Evolutionary conservation across 2,113 vertebrate species (phyloP).

Genomic region (Dasyprocta punctata): DNA sequence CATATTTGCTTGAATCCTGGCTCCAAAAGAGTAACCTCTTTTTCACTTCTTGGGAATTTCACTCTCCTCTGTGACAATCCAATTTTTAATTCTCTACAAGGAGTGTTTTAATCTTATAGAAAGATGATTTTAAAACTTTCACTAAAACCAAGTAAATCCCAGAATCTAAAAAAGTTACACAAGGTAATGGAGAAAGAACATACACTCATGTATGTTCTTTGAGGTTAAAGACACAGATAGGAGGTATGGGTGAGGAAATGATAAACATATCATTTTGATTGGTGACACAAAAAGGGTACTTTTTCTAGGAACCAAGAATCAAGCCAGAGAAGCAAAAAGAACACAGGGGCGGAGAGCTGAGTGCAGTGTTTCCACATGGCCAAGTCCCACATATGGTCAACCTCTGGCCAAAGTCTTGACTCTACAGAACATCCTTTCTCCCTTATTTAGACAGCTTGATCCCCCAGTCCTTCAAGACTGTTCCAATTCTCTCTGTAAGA

Average conservation of each 20-base stretch:
- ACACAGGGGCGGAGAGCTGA: background rate
- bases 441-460: background rate
- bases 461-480: background rate
- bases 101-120: conserved; percentile 7
- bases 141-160: conserved; percentile 28
- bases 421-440: background rate
- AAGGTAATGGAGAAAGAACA: conserved; percentile 1
- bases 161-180: background rate
- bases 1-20: background rate
- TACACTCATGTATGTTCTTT: background rate
- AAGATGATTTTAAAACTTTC: conserved; percentile 30
- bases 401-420: background rate
- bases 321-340: conserved; percentile 9
- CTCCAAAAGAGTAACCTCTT: background rate
- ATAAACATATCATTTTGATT: background rate
- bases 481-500: background rate
- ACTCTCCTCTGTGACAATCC: conserved; percentile 35
- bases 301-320: background rate
- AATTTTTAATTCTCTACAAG: conserved; percentile 43
- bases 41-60: conserved; percentile 51
- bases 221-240: background rate
- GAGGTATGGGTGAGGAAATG: background rate
- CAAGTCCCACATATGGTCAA: background rate
- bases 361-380: background rate
- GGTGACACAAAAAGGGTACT: background rate